A percentile compares a stretch with the other conserved stretches of the same genome.
These are phyloP conservation scores for Drosophila asahinai DNA, from an alignment of 1,140 invertebrate genomes.

Conservation along the genomic window DNA sequence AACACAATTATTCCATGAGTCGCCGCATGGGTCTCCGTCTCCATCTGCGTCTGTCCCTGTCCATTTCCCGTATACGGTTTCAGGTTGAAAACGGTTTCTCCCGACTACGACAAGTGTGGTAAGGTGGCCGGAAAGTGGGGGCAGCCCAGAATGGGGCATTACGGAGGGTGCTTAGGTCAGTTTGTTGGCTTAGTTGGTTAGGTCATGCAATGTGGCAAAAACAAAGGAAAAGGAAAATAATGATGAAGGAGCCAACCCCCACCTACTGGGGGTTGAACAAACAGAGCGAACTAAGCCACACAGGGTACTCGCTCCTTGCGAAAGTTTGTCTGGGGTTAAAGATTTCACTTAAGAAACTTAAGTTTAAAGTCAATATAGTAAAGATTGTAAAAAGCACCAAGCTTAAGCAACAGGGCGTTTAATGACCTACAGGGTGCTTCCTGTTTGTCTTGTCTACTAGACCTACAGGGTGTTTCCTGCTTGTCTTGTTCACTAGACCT, in stretches of 20 bases:
- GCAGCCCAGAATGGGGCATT: slow-evolving; percentile 2
- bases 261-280: slow-evolving; percentile 16
- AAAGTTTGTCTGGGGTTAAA: neutral
- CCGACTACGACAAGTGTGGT: slow-evolving; percentile 35
- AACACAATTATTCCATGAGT: slow-evolving; percentile 40
- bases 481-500: too few species aligned
- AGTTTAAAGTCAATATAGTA: neutral
- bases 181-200: slow-evolving; percentile 51
- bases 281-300: slow-evolving; percentile 13
- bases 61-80: slow-evolving; percentile 26
- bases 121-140: neutral
- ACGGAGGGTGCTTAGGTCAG: slow-evolving; percentile 45
- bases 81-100: slow-evolving; percentile 47
- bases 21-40: slow-evolving; percentile 9
- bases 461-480: too few species aligned
- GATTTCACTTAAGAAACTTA: neutral
- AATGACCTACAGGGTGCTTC: neutral
- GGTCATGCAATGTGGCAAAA: slow-evolving; percentile 41
- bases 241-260: slow-evolving; percentile 20
- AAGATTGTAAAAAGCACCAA: neutral
- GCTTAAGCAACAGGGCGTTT: neutral
- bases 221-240: slow-evolving; percentile 31
- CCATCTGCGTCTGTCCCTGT: slow-evolving; percentile 7
- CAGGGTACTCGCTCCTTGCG: slow-evolving; percentile 7
- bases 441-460: too few species aligned